Percentiles rank a stretch among this genome's conserved stretches.
These are phyloP conservation scores for Gnathonemus longibarbis DNA, from an alignment of 2,113 vertebrate genomes.

Conservation along the genomic window DNA sequence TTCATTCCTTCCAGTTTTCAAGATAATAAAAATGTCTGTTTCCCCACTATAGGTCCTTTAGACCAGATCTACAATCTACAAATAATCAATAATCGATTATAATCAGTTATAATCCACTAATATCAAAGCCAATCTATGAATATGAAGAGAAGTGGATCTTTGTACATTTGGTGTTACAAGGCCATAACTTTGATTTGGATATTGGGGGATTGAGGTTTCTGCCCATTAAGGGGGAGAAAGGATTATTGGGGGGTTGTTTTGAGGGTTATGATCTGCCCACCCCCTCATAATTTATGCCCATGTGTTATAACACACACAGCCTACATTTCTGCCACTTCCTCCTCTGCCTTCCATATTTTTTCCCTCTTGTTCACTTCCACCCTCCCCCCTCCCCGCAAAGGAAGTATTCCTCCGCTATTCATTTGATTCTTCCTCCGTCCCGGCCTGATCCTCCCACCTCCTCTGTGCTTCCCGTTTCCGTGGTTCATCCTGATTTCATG, in stretches of 20 bases:
- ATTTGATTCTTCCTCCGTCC: not conserved
- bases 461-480: not conserved
- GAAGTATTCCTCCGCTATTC: not conserved
- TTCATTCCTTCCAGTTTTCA: not conserved
- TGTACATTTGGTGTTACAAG: not conserved
- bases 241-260: no score
- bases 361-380: not conserved
- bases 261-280: no score
- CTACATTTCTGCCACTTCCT: not conserved
- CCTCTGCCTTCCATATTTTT: not conserved
- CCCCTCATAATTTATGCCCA: no score
- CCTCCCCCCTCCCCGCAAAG: not conserved
- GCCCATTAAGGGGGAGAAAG: no score
- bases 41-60: not conserved
- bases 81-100: not conserved
- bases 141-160: not conserved
- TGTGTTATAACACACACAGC: not conserved
- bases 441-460: not conserved
- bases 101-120: not conserved
- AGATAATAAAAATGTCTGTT: not conserved
- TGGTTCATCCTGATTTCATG: not conserved
- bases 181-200: no score
- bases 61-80: not conserved
- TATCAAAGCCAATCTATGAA: not conserved
- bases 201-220: no score